Base-by-base conservation (phyloP, 2,113 vertebrate species). In the Noturus placidus region DNA sequence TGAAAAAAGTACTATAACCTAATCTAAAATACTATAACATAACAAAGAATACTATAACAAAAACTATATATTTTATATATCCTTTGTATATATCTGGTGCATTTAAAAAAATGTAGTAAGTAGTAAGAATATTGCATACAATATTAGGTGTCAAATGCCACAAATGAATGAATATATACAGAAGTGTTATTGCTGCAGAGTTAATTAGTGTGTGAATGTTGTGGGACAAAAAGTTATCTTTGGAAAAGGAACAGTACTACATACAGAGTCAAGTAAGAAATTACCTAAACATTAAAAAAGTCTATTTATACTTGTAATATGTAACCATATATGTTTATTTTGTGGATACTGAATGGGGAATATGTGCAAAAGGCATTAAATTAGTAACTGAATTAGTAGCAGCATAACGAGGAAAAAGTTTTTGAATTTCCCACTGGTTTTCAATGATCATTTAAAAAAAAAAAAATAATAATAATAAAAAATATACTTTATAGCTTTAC, bases 251-350 rank as follows among this genome's bases (percentile, higher is more conserved):
- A 92, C 88, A 85, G 70, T 52, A 38, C 69, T 92, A 65, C 15
- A 74, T 52, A 77, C 91, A 50, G 50, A 92, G 61, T 69, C 88
- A 91, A 89, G 92, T 92, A 91, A 91, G 90, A 72, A 25, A n/a
- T 52, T 0, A 76, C 22, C 13, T 25, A 7, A 27, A 13, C 11
- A 46, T 46, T 72, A 5, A 63, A 22, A 74, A 25, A 27, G 50
- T 76, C 35, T 15, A 15, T 78, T 54, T 8, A 54, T 54, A 30
- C 46, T 17, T n/a, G 27, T 15, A 54, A 50, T 76, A 76, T n/a
- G 14, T 54, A 78, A 52, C 27, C 52, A 19, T 3, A 8, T 50
- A 50, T 77, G 42, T n/a, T 50, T 76, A 52, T 69, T 88, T 70
- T 82, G 56, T 86, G 67, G 6, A 11, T 74, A 25, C 38, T 76